A percentile compares a stretch with the other conserved stretches of the same genome.
phyloP scores from a whole-genome alignment of 2,113 vertebrate species.

The Saccopteryx leptura region DNA sequence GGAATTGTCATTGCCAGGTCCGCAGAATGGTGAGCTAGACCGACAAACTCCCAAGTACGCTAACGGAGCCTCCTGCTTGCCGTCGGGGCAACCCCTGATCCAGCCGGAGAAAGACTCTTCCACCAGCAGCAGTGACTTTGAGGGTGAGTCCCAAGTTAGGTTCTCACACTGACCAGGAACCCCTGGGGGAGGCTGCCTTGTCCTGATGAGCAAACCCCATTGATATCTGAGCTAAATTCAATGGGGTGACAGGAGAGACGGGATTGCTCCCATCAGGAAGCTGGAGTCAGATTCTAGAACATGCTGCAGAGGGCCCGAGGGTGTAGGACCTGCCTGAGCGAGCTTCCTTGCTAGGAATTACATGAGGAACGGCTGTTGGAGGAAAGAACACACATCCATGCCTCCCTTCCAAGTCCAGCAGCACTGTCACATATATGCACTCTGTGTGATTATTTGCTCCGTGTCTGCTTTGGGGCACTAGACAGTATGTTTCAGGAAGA shows the following conservation, averaged over 20 bases:
- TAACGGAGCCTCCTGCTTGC: fast-evolving
- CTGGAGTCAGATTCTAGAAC: background rate
- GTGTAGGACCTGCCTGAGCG: background rate
- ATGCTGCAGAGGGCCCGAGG: background rate
- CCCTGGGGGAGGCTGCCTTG: background rate
- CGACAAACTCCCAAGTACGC: background rate
- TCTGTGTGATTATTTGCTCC: background rate
- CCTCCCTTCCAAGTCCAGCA: background rate
- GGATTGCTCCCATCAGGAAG: background rate
- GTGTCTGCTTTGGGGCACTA: background rate
- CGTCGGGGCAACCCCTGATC: background rate
- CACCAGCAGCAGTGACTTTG: constrained; percentile 11
- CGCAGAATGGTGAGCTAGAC: background rate
- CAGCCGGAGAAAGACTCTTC: background rate
- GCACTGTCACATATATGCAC: background rate
- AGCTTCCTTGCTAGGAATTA: background rate
- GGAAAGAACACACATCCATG: background rate
- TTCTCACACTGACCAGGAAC: background rate
- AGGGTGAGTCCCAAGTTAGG: background rate
- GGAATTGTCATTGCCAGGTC: constrained; percentile 60
- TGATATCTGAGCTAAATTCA: background rate
- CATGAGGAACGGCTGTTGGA: background rate
- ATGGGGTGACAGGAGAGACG: fast-evolving
- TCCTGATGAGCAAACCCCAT: background rate
- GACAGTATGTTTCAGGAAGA: background rate